A percentile compares a stretch with the other conserved stretches of the same genome.
Evolutionary conservation across 2,888 invertebrate species (phyloP).

Genomic region (Melikaiella ostensackeni): DNA sequence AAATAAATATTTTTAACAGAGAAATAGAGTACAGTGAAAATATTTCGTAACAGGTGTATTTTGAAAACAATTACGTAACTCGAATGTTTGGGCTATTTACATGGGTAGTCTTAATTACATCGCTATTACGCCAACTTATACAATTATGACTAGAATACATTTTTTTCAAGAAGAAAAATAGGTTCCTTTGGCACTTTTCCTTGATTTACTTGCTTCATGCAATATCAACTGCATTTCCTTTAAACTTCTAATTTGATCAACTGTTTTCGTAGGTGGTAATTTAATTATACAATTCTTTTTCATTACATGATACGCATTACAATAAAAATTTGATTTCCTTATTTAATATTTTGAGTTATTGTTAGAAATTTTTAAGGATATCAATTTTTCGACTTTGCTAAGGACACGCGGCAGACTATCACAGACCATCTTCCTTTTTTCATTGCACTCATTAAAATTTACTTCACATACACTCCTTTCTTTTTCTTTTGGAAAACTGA

Average conservation of each 20-base stretch:
- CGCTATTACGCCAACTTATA: no score
- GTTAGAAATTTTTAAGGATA: background rate
- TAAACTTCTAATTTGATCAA: no score
- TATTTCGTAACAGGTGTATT: no score
- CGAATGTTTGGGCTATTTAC: no score
- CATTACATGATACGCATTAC: background rate
- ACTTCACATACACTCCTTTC: background rate
- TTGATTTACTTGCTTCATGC: background rate
- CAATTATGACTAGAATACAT: background rate
- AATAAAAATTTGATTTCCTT: background rate
- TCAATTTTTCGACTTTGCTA: background rate
- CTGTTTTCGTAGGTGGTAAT: background rate
- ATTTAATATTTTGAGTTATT: background rate
- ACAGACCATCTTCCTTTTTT: slow-evolving; percentile 14
- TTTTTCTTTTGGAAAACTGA: background rate
- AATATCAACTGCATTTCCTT: background rate
- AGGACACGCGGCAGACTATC: background rate
- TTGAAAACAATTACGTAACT: no score
- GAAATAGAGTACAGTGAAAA: no score
- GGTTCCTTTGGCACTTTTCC: slow-evolving; percentile 18
- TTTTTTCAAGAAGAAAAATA: background rate
- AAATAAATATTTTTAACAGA: no score
- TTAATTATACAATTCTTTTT: background rate
- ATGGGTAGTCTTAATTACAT: no score
- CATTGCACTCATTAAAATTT: background rate